These are phyloP conservation scores for Lymantria monacha DNA, from an alignment of 2,888 invertebrate genomes.

Conservation along the genomic window DNA sequence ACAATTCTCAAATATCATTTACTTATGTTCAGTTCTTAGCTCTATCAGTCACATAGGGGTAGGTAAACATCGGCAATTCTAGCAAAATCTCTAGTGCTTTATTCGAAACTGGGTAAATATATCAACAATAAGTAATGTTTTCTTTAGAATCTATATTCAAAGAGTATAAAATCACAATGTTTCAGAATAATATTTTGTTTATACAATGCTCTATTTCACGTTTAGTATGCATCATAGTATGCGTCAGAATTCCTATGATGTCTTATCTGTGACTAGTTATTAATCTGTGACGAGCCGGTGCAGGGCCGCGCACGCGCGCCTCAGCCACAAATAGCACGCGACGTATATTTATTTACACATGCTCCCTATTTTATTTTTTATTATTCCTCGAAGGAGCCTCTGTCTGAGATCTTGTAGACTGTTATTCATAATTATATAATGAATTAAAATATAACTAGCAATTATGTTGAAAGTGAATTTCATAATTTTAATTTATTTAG, in stretches of 20 bases:
- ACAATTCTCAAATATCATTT: no score
- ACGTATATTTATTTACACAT: conserved; percentile 58
- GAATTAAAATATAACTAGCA: conserved; percentile 5
- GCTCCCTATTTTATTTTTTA: conserved; percentile 55
- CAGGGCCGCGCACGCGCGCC: conserved; percentile 49
- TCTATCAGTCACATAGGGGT: no score
- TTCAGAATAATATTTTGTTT: not conserved
- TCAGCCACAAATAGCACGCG: conserved; percentile 67
- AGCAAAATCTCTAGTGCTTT: no score
- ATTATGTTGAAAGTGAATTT: not conserved
- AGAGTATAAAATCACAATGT: no score
- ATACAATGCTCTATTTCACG: not conserved
- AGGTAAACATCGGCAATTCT: no score
- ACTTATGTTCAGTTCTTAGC: no score
- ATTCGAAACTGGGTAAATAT: no score
- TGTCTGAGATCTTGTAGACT: conserved; percentile 2
- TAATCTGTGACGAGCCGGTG: conserved; percentile 26
- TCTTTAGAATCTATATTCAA: no score
- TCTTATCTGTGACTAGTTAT: conserved; percentile 35
- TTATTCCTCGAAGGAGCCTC: conserved; percentile 37
- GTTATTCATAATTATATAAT: not conserved
- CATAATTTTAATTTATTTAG: no score
- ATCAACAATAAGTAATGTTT: no score
- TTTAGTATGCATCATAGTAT: conserved; percentile 8
- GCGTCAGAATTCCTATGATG: conserved; percentile 24